phyloP scores from a whole-genome alignment of 2,113 vertebrate genomes.

The Tragelaphus strepsiceros region DNA sequence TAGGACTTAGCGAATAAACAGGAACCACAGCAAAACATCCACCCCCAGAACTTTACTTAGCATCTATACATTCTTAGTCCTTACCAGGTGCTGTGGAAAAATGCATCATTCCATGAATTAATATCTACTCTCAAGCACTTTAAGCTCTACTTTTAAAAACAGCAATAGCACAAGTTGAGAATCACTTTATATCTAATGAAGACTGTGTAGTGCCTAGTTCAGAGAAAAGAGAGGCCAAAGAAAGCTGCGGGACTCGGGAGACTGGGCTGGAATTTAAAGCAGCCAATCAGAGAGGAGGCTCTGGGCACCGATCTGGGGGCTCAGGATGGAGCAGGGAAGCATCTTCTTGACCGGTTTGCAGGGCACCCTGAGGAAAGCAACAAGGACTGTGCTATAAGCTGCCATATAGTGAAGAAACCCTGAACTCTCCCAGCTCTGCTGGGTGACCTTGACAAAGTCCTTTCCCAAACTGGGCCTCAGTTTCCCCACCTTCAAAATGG shows the following conservation, averaged over 20 bases:
- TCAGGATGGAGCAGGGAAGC: rapidly evolving
- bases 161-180: neutral
- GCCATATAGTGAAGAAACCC: neutral
- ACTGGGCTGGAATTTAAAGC: neutral
- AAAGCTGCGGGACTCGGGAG: neutral
- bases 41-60: neutral
- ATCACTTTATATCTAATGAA: neutral
- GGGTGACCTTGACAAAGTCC: neutral
- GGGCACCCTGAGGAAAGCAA: neutral
- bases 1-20: neutral
- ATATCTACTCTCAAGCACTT: neutral
- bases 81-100: neutral
- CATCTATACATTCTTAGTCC: neutral
- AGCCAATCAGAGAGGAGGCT: neutral
- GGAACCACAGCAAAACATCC: neutral
- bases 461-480: neutral
- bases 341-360: neutral
- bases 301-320: too few species aligned
- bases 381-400: rapidly evolving
- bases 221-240: neutral
- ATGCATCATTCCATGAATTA: neutral
- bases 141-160: constrained; percentile 13
- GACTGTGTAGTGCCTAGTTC: neutral
- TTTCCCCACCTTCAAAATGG: neutral
- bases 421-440: neutral